A percentile compares a stretch with the other conserved stretches of the same genome.
Conservation (phyloP, 35 echinoderm and acorn worm species). For the Diadema setosum region DNA sequence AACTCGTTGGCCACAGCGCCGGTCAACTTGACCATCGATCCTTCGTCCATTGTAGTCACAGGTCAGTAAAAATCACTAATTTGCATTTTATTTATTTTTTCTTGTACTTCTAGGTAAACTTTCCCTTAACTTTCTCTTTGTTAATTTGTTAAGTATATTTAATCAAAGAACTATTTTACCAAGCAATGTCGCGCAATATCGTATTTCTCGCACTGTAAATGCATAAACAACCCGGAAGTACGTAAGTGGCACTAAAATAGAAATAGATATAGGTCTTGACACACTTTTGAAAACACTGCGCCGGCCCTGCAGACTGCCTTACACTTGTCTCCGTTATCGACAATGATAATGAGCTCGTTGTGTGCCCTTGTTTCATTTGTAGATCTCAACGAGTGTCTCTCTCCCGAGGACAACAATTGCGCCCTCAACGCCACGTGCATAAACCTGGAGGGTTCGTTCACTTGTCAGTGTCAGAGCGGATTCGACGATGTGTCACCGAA, state of each 20-base stretch:
- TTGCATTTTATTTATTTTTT: neutral
- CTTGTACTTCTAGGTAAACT: neutral
- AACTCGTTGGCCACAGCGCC: slow-evolving; percentile 10
- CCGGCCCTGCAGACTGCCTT: too few species aligned
- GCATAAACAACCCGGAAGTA: too few species aligned
- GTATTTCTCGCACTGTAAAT: too few species aligned
- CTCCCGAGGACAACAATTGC: slow-evolving; percentile 21
- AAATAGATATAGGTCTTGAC: too few species aligned
- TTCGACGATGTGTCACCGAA: slow-evolving; percentile 1
- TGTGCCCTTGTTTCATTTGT: too few species aligned
- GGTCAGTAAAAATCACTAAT: slow-evolving; percentile 18
- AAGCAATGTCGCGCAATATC: too few species aligned
- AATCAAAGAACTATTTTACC: too few species aligned
- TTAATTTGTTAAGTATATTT: too few species aligned
- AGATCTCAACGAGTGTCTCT: slow-evolving; percentile 58
- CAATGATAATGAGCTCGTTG: too few species aligned
- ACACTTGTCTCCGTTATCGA: too few species aligned
- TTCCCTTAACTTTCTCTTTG: neutral
- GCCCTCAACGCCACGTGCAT: slow-evolving; percentile 21
- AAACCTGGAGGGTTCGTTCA: slow-evolving; percentile 37
- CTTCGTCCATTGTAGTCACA: neutral
- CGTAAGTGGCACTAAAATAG: too few species aligned
- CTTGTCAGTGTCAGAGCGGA: slow-evolving; percentile 31
- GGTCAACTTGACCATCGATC: slow-evolving; percentile 26
- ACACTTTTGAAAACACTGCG: too few species aligned